Evolutionary conservation across 2,113 vertebrate species (phyloP).

Genomic region (zebrafish (Danio rerio)): DNA sequence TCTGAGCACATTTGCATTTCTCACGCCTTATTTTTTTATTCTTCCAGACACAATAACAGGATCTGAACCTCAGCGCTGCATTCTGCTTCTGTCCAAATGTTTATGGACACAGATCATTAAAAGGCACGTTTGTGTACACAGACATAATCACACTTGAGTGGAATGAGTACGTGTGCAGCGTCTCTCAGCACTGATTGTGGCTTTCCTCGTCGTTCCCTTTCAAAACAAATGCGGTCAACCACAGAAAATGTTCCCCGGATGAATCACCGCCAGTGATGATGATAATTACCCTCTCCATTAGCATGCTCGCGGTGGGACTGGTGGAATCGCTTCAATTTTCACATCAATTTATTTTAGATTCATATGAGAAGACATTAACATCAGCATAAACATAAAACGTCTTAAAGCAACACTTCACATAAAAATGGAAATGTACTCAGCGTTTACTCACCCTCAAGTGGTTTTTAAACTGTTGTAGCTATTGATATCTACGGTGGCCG

Average conservation of each 20-base stretch:
- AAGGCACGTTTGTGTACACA: slow-evolving; percentile 39
- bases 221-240: slow-evolving; percentile 52
- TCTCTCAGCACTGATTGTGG: slow-evolving; percentile 32
- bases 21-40: neutral
- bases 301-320: slow-evolving; percentile 46
- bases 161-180: slow-evolving; percentile 47
- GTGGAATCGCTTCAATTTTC: slow-evolving; percentile 25
- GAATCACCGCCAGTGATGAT: slow-evolving; percentile 51
- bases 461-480: too few relatives aligned
- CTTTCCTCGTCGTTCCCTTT: slow-evolving; percentile 49
- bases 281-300: slow-evolving; percentile 49
- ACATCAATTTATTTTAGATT: slow-evolving; percentile 17
- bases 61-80: slow-evolving; percentile 30
- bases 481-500: too few relatives aligned
- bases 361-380: neutral
- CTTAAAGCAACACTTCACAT: too few relatives aligned
- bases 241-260: slow-evolving; percentile 51
- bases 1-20: neutral
- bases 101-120: slow-evolving; percentile 50
- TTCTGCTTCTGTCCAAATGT: slow-evolving; percentile 46
- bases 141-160: slow-evolving; percentile 40
- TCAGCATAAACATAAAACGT: too few relatives aligned
- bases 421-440: too few relatives aligned
- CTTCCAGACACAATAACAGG: slow-evolving; percentile 32
- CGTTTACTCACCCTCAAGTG: too few relatives aligned